Conservation (phyloP, 2,797 vertebrate genomes). For the Megaceryle alcyon region DNA sequence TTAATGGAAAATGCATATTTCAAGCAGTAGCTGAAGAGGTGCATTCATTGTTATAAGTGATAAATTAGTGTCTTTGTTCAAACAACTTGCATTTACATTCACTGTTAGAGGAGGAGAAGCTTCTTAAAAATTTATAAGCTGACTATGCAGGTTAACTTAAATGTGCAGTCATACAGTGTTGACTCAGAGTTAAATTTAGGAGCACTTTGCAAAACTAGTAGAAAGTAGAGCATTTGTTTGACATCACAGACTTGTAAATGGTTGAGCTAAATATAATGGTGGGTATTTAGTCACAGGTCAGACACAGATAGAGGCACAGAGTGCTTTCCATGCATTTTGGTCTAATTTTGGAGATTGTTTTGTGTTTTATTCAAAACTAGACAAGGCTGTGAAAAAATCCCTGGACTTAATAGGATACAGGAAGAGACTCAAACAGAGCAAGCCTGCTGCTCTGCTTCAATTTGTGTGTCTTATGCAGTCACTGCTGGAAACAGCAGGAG, state of each 20-base stretch:
- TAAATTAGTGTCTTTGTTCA: conserved; percentile 66
- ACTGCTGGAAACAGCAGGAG: not conserved
- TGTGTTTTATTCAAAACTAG: conserved; percentile 42
- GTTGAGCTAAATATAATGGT: conserved; percentile 62
- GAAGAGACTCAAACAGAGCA: not conserved
- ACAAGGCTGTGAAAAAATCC: not conserved
- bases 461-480: not conserved
- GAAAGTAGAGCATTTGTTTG: conserved; percentile 54
- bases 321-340: not conserved
- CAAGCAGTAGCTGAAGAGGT: not conserved
- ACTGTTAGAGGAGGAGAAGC: conserved; percentile 18
- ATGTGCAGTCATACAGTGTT: conserved; percentile 45
- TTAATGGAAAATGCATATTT: conserved; percentile 21
- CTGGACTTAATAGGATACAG: not conserved
- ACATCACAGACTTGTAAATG: conserved; percentile 57
- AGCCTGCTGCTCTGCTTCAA: not conserved
- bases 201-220: conserved; percentile 55
- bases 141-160: conserved; percentile 70
- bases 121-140: conserved; percentile 72
- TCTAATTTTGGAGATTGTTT: conserved; percentile 29
- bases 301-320: not conserved
- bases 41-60: conserved; percentile 49
- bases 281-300: conserved; percentile 35
- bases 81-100: conserved; percentile 55
- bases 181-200: conserved; percentile 72